These are phyloP conservation scores for Minunthozetes semirufus DNA, from an alignment of 2,888 invertebrate genomes.

Conservation along the genomic window DNA sequence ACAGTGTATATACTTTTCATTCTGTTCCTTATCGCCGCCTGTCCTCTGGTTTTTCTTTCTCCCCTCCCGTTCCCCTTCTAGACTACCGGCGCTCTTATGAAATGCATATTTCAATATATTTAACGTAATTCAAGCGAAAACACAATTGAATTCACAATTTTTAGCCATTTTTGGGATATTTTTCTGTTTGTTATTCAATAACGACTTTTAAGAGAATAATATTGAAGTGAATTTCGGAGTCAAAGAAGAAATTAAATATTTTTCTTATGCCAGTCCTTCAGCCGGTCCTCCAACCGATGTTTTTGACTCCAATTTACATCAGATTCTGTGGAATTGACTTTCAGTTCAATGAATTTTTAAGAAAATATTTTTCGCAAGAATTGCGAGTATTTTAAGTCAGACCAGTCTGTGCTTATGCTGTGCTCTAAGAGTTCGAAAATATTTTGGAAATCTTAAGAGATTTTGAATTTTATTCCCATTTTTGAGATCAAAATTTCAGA, in stretches of 20 bases:
- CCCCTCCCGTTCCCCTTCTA: background rate
- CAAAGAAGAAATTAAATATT: background rate
- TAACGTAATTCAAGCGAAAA: conserved; percentile 17
- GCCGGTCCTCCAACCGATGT: background rate
- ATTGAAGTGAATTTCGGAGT: background rate
- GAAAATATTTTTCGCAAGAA: no score
- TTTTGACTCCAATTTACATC: background rate
- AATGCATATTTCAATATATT: background rate
- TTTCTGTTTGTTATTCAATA: background rate
- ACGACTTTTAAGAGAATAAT: background rate
- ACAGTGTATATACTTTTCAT: no score
- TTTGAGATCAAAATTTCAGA: no score
- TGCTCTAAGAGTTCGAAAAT: no score
- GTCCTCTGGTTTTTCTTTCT: background rate
- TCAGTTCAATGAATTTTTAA: no score
- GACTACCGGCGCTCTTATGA: background rate
- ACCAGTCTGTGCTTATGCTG: no score
- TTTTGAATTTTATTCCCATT: no score
- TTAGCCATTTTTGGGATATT: background rate
- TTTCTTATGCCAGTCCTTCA: background rate
- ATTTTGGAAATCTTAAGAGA: no score
- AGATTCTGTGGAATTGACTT: no score
- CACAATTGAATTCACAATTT: background rate
- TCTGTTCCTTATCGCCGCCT: no score
- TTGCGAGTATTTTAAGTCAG: no score